Base-by-base conservation (phyloP, 2,888 invertebrate genomes). In the Cyclophora punctaria region DNA sequence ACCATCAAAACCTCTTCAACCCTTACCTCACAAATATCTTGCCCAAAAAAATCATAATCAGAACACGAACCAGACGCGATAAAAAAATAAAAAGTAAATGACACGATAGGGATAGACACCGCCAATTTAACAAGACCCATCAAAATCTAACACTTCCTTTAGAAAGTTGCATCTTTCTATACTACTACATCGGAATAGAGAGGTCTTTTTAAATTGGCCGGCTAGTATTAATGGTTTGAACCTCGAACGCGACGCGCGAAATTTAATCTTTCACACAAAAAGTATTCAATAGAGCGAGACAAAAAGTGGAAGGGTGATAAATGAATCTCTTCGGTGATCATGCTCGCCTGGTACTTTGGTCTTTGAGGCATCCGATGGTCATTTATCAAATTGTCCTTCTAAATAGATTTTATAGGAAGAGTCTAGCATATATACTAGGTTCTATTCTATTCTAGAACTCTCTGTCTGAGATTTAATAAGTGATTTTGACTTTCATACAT, bases 221-320 rank as follows among this genome's bases (percentile, higher is more conserved):
- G 20, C 50, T 51, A 71, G 75, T 82, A 86, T 87, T 86, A 86
- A 87, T 87, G 86, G 82, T 80, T 75, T 67, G 71, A 73, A 77
- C 74, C 69, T 76, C 72, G 74, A 78, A 69, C 73, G 78, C 76
- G 80, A 76, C 79, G 78, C 64, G 73, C 71, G 81, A 86, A 86
- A 87, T 86, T 87, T 85, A 87, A 87, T 87, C 87, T 87, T 74
- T 71, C 73, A 64, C 72, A 73, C 85, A 87, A 86, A 87, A 87
- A 87, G 86, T 83, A 80, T 81, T 81, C 81, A 84, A 86, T 82
- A 75, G 83, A 75, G 64, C 63, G 67, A 73, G 73, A 82, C 78
- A 87, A 86, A 85, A 86, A 86, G 81, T 44, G 44, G 44, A 33
- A 64, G 60, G 66, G 79, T 87, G 87, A 87, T 86, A 83, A 85